Evolutionary conservation across 1,140 invertebrate species (phyloP).

Genomic region (Cyclina sinensis): DNA sequence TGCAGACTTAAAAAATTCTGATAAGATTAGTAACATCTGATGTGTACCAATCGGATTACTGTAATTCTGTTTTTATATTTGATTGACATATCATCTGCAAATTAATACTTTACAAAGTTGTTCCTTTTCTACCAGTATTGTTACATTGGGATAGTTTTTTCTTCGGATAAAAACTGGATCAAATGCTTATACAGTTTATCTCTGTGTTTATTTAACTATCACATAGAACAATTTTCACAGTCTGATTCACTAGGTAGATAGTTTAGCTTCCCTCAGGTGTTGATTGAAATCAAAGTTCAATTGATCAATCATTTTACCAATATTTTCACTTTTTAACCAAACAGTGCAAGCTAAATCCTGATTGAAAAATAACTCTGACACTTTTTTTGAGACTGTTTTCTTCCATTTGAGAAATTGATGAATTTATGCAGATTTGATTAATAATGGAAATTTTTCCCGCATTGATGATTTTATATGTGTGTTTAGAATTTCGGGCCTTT

Average conservation of each 20-base stretch:
- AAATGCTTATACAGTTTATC: conserved; percentile 5
- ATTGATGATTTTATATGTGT: conserved; percentile 37
- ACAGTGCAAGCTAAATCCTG: conserved; percentile 1
- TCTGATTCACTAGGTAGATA: conserved; percentile 1
- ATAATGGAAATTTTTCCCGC: conserved; percentile 47
- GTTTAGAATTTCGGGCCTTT: conserved; percentile 46
- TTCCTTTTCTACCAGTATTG: background rate
- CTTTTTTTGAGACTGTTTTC: conserved; percentile 8
- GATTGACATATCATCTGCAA: conserved; percentile 20
- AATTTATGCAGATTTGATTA: conserved; percentile 26
- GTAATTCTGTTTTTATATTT: conserved; percentile 22
- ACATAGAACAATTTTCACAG: conserved; percentile 19
- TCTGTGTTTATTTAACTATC: background rate
- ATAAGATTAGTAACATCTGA: conserved; percentile 5
- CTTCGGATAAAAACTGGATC: background rate
- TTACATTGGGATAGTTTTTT: background rate
- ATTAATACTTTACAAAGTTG: background rate
- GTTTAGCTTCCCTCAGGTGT: conserved; percentile 29
- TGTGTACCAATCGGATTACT: conserved; percentile 26
- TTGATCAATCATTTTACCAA: conserved; percentile 23
- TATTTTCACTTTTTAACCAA: conserved; percentile 46
- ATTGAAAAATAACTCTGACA: conserved; percentile 51
- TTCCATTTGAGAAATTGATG: conserved; percentile 6
- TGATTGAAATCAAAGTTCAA: conserved; percentile 19
- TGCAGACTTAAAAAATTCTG: background rate